These are phyloP conservation scores for Sphaeridia pumilis DNA, from an alignment of 2,888 invertebrate genomes.

Conservation along the genomic window DNA sequence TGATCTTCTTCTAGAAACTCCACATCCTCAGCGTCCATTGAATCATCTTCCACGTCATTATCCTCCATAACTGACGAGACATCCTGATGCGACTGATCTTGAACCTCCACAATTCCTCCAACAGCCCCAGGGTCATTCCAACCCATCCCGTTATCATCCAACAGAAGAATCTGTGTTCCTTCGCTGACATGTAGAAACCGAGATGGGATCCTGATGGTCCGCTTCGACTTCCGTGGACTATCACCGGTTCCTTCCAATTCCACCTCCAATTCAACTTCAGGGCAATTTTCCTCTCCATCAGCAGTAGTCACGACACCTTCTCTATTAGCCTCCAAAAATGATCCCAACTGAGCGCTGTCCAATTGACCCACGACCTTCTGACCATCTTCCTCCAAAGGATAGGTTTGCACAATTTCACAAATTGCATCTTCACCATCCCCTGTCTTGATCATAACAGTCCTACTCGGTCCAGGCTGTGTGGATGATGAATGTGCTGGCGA, in stretches of 20 bases:
- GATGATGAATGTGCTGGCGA: neutral
- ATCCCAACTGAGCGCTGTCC: neutral
- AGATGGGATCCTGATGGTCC: neutral
- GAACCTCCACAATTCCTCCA: neutral
- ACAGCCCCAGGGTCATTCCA: neutral
- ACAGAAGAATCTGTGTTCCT: neutral
- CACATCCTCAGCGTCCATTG: too few species aligned
- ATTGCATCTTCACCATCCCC: neutral
- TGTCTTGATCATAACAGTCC: neutral
- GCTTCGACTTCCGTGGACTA: neutral
- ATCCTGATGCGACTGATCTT: neutral
- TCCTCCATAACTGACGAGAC: neutral
- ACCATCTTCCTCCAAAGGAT: neutral
- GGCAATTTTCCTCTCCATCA: conserved; percentile 1
- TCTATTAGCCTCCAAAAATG: neutral
- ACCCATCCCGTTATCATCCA: neutral
- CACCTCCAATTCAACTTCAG: neutral
- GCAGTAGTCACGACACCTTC: neutral
- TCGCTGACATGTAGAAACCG: neutral
- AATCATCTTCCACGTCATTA: neutral
- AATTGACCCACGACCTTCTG: neutral
- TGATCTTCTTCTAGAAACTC: conserved; percentile 1
- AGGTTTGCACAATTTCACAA: neutral
- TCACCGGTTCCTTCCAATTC: conserved; percentile 1
- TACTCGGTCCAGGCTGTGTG: neutral